Conservation (phyloP, 2,888 invertebrate species). For the Melitaea athalia region DNA sequence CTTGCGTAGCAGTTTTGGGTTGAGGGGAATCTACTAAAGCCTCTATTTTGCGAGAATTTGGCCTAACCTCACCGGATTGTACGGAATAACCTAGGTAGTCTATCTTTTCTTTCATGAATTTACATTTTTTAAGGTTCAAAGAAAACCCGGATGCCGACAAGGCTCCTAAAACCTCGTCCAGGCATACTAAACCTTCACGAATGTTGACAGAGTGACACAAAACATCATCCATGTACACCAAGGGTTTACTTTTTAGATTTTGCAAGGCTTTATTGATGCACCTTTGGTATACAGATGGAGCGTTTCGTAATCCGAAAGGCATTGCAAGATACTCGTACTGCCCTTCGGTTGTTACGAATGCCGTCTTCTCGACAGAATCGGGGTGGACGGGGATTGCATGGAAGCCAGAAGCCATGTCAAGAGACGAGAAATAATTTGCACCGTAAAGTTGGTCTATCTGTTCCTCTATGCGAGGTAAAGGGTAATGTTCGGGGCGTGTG, state of each 20-base stretch:
- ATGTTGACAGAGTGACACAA: not conserved
- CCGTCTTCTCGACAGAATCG: constrained; percentile 5
- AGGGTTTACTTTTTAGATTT: not conserved
- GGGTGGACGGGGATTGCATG: not conserved
- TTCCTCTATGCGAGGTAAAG: constrained; percentile 21
- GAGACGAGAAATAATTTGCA: constrained; percentile 22
- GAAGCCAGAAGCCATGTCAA: constrained; percentile 26
- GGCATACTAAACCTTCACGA: not conserved
- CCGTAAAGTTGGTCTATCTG: constrained; percentile 20
- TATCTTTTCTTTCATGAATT: not conserved
- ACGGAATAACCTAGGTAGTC: not conserved
- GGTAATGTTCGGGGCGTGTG: constrained; percentile 43
- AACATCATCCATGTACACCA: not conserved
- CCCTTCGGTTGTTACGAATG: constrained; percentile 13
- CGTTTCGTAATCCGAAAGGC: not conserved
- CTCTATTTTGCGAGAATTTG: not conserved
- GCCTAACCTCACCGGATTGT: not conserved
- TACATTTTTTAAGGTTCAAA: constrained; percentile 32
- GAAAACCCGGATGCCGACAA: not conserved
- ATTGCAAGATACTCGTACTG: constrained; percentile 18
- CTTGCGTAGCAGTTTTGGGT: constrained; percentile 17
- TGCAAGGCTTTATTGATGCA: constrained; percentile 13
- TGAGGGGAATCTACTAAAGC: constrained; percentile 7
- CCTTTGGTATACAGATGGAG: constrained; percentile 52
- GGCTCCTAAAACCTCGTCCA: not conserved